phyloP scores from a whole-genome alignment of 2,797 vertebrate species.

The Labroides dimidiatus region DNA sequence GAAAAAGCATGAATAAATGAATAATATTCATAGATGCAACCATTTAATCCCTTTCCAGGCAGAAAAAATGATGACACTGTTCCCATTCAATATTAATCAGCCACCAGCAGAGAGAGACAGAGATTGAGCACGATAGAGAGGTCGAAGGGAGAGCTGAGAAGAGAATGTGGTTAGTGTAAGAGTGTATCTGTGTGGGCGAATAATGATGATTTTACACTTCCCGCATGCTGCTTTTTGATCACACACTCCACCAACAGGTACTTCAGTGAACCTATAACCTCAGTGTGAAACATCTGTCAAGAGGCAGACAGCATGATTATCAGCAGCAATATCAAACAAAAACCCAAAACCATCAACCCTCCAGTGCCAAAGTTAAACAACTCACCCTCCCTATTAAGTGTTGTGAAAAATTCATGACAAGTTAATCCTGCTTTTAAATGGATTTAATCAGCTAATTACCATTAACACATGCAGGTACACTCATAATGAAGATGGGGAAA shows the following conservation, averaged over 20 bases:
- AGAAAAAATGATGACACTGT: constrained; percentile 27
- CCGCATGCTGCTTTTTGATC: not conserved
- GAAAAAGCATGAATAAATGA: constrained; percentile 27
- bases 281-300: constrained; percentile 62
- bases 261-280: constrained; percentile 48
- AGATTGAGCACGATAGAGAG: constrained; percentile 42
- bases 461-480: not conserved
- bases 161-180: constrained; percentile 1
- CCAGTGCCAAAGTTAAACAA: constrained; percentile 23
- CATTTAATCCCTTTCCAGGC: constrained; percentile 26
- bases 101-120: constrained; percentile 70
- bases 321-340: constrained; percentile 37
- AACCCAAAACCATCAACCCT: not conserved
- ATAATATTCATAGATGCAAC: constrained; percentile 32
- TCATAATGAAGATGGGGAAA: constrained; percentile 12
- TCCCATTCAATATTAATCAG: constrained; percentile 68
- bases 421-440: constrained; percentile 20
- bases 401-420: constrained; percentile 27
- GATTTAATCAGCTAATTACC: constrained; percentile 29
- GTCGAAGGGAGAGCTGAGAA: constrained; percentile 11
- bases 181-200: constrained; percentile 24
- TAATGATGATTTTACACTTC: constrained; percentile 6
- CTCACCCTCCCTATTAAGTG: constrained; percentile 9
- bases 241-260: constrained; percentile 30
- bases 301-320: constrained; percentile 46